Base-by-base conservation (phyloP, 2,797 vertebrate genomes). In the Amblyopsis hoosieri region DNA sequence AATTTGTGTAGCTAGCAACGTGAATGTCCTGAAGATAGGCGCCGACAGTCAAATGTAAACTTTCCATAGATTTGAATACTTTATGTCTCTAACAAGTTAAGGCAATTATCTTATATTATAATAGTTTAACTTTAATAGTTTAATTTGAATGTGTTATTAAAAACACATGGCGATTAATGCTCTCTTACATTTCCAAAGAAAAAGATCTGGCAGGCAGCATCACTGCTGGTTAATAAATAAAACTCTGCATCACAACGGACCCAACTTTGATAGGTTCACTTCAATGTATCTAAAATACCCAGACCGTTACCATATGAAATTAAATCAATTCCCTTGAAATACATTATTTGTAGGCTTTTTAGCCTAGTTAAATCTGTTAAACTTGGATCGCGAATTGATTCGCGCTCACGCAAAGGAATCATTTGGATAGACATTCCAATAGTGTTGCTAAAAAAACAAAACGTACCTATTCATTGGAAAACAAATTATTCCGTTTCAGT, bases 391-490 rank as follows among this genome's bases (percentile, higher is more conserved):
- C 57, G 9, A 33, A 33, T 6, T 5, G 23, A n/a, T 54, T 13
- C 8, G 11, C 4, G 29, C 11, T 57, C 55, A 13, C 14, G n/a
- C 11, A 17, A 54, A 54, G 10, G 48, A 15, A 64, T 57, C 54
- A 72, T 60, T 68, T 33, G 45, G 19, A 23, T 48, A 45, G 11
- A 51, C 4, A 42, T 14, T 33, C 1, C 50, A 29, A 29, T 54
- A 64, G 60, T 61, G 55, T 3, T 8, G 6, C 0, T 0, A 51
- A 48, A 2, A 4, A 10, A 47, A 19, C 9, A 54, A 65, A 80
- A 91, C 90, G 87, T 69, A 92, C 91, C 91, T 75, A 23, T 81
- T 60, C 29, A 58, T 17, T 15, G 52, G 45, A 78, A 79, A 77
- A 49, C 14, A 4, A 23, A 49, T 45, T 72, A 80, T 84, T 86